Percentiles rank a stretch among this genome's conserved stretches.
Conservation (phyloP, 2,113 vertebrate species). For the Cephalophus harveyi region DNA sequence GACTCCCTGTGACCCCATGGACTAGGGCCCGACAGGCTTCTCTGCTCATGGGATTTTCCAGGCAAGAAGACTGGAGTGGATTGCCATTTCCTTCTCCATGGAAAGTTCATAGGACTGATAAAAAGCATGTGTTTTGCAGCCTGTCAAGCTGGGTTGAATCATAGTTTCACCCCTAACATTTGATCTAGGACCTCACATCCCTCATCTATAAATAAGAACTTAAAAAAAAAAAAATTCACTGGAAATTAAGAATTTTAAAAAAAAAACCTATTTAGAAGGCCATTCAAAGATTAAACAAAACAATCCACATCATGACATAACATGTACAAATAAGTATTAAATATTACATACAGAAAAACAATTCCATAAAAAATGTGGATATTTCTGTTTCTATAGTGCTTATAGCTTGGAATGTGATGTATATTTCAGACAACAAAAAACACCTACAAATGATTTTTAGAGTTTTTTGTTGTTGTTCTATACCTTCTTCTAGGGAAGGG, state of each 20-base stretch:
- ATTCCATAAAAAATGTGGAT: not conserved
- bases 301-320: not conserved
- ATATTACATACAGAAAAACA: not conserved
- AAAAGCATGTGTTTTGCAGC: not conserved
- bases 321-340: not conserved
- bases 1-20: not conserved
- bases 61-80: not conserved
- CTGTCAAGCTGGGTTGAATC: not conserved
- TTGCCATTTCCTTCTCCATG: not conserved
- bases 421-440: not conserved
- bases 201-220: slow-evolving; percentile 24
- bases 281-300: slow-evolving; percentile 34
- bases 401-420: not conserved
- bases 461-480: not conserved
- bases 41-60: not conserved
- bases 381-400: not conserved
- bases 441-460: not conserved
- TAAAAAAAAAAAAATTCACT: not conserved
- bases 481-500: not conserved
- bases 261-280: not conserved
- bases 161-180: not conserved
- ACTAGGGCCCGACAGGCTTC: not conserved
- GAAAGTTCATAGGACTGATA: not conserved
- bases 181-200: not conserved
- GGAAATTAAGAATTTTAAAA: not conserved